Evolutionary conservation across 2,797 vertebrate species (phyloP), one percentile per base, ranked within the genome.

Genomic region (Melanotaenia maccullochi): DNA sequence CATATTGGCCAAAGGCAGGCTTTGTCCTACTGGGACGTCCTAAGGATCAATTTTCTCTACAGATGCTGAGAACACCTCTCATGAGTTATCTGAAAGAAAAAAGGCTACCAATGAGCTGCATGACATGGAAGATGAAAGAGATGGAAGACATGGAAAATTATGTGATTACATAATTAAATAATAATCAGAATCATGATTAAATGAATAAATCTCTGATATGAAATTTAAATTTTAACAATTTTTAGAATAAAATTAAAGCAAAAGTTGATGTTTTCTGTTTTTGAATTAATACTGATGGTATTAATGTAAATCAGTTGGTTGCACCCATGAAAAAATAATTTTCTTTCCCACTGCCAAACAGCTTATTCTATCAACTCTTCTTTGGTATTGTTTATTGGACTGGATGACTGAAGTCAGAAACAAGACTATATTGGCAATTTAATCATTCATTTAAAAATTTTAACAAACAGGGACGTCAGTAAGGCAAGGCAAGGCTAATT

Each of bases 11-110:
- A 90, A 73, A 85, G 58, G 47, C 12, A 38, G 30, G 77, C 71
- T 38, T 16, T 86, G 75, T 66, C 64, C 51, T 0, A 1, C 47
- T 77, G 73, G 79, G 83, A 88, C 83, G 67, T 86, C 60, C 1
- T 0, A n/a, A 86, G 78, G 75, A 69, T 91, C 70, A 84, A 85
- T 59, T 0, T 4, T 12, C 72, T 89, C 56, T 85, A 78, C 22
- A 0, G 32, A 11, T 86, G 85, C 65, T 65, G 49, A 68, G 1
- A 33, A 38, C 44, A 47, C 14, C 20, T 47, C 16, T 44, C 16
- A 18, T 18, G 16, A 44, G 42, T 20, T 44, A 20, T 44, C 42
- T 6, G 14, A 16, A 8, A 20, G 42, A 16, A 44, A 20, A 44
- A 6, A 16, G 7, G 14, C 18, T 14, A 44, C 18, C 18, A 18